Percentiles rank a stretch among this genome's conserved stretches.
These are phyloP conservation scores for Colossoma macropomum DNA, from an alignment of 2,113 vertebrate species.

Conservation along the genomic window DNA sequence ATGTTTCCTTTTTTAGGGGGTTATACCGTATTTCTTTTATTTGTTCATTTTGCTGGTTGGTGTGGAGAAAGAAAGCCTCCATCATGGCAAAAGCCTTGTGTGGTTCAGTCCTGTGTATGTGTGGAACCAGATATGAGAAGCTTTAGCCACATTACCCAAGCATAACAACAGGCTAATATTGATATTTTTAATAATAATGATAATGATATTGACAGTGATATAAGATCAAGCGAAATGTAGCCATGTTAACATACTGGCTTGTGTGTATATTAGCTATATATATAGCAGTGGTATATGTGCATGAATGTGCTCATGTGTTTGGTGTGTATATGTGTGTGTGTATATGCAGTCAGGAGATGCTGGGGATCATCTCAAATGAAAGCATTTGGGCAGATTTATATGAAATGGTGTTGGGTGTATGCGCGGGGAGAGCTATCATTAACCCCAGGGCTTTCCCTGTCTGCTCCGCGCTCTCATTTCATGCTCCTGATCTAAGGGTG, in stretches of 20 bases:
- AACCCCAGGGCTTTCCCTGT: constrained; percentile 76
- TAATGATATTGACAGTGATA: not conserved
- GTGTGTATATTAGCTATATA: not conserved
- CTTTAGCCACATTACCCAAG: too few relatives aligned
- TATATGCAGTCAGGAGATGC: constrained; percentile 65
- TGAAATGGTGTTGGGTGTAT: constrained; percentile 66
- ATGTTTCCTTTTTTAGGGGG: constrained; percentile 58
- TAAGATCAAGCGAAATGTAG: not conserved
- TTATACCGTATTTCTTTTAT: constrained; percentile 80
- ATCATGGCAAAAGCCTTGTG: constrained; percentile 58
- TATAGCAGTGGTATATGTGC: constrained; percentile 6
- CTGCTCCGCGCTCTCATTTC: constrained; percentile 79
- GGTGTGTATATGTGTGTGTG: constrained; percentile 31
- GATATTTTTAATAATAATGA: not conserved
- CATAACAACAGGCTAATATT: too few relatives aligned
- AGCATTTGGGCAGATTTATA: constrained; percentile 78
- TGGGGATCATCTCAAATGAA: constrained; percentile 77
- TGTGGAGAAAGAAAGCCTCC: constrained; percentile 57
- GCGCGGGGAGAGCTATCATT: constrained; percentile 73
- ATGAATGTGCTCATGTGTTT: not conserved
- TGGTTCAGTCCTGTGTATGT: constrained; percentile 46
- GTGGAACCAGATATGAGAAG: not conserved
- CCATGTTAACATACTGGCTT: not conserved
- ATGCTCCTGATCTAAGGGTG: constrained; percentile 83
- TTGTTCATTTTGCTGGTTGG: constrained; percentile 91